Conservation (phyloP, 1,140 invertebrate species). For the Caenorhabditis latens region DNA sequence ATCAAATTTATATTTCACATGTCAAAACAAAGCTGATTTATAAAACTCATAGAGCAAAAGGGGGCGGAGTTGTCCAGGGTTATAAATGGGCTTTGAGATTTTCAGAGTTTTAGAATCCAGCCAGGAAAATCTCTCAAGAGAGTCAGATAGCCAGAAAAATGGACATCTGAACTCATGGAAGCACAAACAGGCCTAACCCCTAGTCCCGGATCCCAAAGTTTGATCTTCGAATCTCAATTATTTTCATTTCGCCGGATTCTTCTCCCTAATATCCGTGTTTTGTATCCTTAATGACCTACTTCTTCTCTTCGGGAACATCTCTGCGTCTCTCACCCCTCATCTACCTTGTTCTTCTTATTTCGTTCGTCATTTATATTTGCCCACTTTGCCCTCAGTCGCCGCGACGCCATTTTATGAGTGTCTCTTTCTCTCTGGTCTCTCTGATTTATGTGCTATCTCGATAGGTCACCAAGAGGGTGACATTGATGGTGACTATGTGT, state of each 20-base stretch:
- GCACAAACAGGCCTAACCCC: no score
- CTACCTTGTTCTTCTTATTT: no score
- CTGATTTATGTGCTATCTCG: not conserved
- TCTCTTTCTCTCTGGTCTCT: not conserved
- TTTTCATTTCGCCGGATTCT: not conserved
- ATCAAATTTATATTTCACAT: no score
- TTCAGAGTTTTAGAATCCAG: no score
- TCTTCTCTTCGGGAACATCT: not conserved
- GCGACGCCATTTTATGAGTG: not conserved
- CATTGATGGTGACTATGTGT: no score
- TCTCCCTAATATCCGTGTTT: not conserved
- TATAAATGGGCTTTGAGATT: no score
- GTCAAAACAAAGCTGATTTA: no score
- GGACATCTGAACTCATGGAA: no score
- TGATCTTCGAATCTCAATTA: not conserved
- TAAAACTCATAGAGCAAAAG: no score
- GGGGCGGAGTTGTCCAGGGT: no score
- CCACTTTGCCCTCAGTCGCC: not conserved
- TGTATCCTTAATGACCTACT: conserved; percentile 14
- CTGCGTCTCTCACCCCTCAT: not conserved
- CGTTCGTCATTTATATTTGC: not conserved
- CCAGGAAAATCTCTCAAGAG: no score
- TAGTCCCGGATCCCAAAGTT: not conserved
- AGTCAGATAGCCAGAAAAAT: no score
- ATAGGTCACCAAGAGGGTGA: not conserved